These are phyloP conservation scores for Lutjanus erythropterus DNA, from an alignment of 2,113 vertebrate genomes.

Conservation along the genomic window DNA sequence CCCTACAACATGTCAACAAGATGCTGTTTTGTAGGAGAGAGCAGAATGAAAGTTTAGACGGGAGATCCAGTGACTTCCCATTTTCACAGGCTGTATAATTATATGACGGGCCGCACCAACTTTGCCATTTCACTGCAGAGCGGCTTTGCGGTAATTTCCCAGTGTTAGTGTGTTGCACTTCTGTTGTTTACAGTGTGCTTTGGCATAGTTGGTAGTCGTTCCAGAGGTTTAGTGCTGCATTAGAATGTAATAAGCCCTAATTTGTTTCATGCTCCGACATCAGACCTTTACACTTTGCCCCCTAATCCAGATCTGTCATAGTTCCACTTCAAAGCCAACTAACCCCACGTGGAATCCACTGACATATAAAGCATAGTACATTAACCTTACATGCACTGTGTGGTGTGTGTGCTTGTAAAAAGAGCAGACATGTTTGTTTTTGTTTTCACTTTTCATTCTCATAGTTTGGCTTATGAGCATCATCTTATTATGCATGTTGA, in stretches of 20 bases:
- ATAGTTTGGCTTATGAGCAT: slow-evolving; percentile 43
- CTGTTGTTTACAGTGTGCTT: slow-evolving; percentile 82
- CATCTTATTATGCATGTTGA: slow-evolving; percentile 43
- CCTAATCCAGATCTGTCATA: slow-evolving; percentile 88
- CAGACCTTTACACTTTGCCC: slow-evolving; percentile 88
- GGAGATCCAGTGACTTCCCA: slow-evolving; percentile 57
- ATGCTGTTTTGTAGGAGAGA: slow-evolving; percentile 4
- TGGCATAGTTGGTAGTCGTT: slow-evolving; percentile 76
- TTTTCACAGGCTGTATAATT: slow-evolving; percentile 75
- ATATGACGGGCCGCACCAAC: slow-evolving; percentile 74
- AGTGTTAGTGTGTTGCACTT: slow-evolving; percentile 57
- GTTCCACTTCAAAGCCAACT: slow-evolving; percentile 79
- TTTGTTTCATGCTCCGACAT: slow-evolving; percentile 85
- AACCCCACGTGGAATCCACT: slow-evolving; percentile 64
- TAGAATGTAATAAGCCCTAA: slow-evolving; percentile 85
- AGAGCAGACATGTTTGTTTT: slow-evolving; percentile 4
- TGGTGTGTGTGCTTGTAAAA: slow-evolving; percentile 2
- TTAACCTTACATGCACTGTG: slow-evolving; percentile 33
- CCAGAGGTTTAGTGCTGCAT: slow-evolving; percentile 86
- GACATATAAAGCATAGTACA: slow-evolving; percentile 53
- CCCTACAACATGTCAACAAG: slow-evolving; percentile 24
- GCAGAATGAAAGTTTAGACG: slow-evolving; percentile 60
- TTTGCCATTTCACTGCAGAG: slow-evolving; percentile 72
- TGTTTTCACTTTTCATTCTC: slow-evolving; percentile 2
- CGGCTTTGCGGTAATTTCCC: slow-evolving; percentile 65